Conservation (phyloP, 2,113 vertebrate species). For the Rhinopomastus cyanomelas region DNA sequence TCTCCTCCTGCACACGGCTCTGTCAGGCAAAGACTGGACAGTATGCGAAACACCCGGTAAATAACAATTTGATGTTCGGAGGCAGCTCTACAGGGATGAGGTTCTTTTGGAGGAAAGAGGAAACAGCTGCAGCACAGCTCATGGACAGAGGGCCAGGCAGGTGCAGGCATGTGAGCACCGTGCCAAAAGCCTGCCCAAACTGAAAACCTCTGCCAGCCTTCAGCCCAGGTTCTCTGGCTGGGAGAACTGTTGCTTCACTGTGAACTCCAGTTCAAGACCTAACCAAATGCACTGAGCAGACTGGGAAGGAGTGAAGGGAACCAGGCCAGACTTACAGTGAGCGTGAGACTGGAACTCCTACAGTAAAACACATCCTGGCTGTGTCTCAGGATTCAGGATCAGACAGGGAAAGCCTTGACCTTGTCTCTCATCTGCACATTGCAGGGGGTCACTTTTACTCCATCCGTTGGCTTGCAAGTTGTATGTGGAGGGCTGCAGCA, state of each 20-base stretch:
- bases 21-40: slow-evolving; percentile 1
- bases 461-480: not conserved
- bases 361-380: not conserved
- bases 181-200: not conserved
- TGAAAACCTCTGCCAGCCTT: not conserved
- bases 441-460: not conserved
- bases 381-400: not conserved
- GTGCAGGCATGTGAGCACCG: not conserved
- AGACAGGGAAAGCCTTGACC: not conserved
- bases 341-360: not conserved
- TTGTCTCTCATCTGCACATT: not conserved
- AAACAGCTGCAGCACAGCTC: accelerated
- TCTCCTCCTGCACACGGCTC: not conserved
- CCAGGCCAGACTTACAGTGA: not conserved
- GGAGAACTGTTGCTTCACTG: not conserved
- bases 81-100: not conserved
- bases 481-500: not conserved
- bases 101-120: not conserved
- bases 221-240: accelerated
- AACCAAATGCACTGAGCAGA: not conserved
- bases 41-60: slow-evolving; percentile 17
- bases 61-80: not conserved
- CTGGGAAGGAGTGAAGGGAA: not conserved
- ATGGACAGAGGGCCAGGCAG: accelerated
- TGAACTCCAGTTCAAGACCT: accelerated